Base-by-base conservation (phyloP, 2,888 invertebrate genomes). In the Leptinotarsa juncta region DNA sequence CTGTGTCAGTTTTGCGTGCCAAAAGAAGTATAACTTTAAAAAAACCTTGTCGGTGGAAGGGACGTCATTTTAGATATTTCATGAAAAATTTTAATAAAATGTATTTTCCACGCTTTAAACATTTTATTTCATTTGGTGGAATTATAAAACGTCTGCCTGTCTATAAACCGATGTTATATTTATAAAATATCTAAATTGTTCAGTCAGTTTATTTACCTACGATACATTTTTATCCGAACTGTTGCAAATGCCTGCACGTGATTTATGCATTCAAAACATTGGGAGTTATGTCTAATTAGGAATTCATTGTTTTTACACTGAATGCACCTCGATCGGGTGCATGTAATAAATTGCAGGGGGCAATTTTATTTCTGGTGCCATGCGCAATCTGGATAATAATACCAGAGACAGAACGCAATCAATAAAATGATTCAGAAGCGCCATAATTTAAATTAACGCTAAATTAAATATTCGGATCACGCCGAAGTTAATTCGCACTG, bases 381-480 rank as follows among this genome's bases (percentile, higher is more conserved):
- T 81, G 81, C 81, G 81, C 81, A 70, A 76, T 78, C 78, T 80
- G 76, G 72, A 71, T 78, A 75, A 79, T 73, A 75, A 78, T 70
- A 73, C 72, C 76, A 78, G 77, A 75, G 74, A 79, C 79, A 75
- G 74, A 72, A 71, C 76, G 82, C 80, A 83, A 83, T 84, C 83
- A 84, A 84, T 84, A 84, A 83, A 53, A 82, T 82, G 83, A 82
- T 84, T 80, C 82, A 82, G 80, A 81, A 82, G 80, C 80, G 79
- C 80, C 78, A 82, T 84, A 84, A 85, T 84, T 85, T 85, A 83
- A 84, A 85, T 84, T 84, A 84, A 85, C 85, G 84, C 83, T 85
- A 84, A 85, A 85, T 84, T 85, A 83, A 84, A 85, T 84, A 84
- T 85, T 81, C 81, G 81, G 82, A 83, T 83, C 83, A 82, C 81